Evolutionary conservation across 2,888 invertebrate genomes (phyloP), one percentile per base, ranked within the genome.

Genomic region (Cenopis cana): DNA sequence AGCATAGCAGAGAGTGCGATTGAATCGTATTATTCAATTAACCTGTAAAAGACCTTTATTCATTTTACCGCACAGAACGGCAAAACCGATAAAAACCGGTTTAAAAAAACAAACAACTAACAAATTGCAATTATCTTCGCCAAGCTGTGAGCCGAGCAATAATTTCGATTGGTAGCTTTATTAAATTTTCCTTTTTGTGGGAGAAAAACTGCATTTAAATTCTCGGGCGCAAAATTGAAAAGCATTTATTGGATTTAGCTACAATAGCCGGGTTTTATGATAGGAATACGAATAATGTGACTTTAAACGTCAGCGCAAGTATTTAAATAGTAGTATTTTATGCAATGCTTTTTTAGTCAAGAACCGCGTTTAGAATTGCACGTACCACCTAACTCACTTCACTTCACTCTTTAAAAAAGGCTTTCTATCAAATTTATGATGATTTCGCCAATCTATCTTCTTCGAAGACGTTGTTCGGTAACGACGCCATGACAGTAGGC

Each of bases 121-220:
- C 56, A 38, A 64, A 69, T 64, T 62, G 69, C 70, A 70, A 70
- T 70, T 66, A 70, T 60, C 65, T 33, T 6, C 20, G 65, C 69
- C 70, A 70, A 70, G 70, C 70, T 70, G 70, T 65, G 70, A 66
- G 38, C 65, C 56, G 57, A 41, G 65, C 54, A 64, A 70, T 65
- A 70, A 70, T 70, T 65, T 41, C 52, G 41, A 70, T 66, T 54
- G 65, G 59, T 38, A 54, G 41, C 65, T 70, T 70, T 70, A 70
- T 70, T 70, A 70, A 66, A 49, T 70, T 60, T 57, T 38, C 55
- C 41, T 70, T 65, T 70, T 46, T 52, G 41, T 24, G 33, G 33
- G 29, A 56, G 36, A 56, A 70, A 70, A 54, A 55, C 64, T 69
- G 69, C 69, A 60, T 60, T 70, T 24, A 65, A 70, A 55, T 54